phyloP scores from a whole-genome alignment of 2,113 vertebrate species.

The Mungos mungo region DNA sequence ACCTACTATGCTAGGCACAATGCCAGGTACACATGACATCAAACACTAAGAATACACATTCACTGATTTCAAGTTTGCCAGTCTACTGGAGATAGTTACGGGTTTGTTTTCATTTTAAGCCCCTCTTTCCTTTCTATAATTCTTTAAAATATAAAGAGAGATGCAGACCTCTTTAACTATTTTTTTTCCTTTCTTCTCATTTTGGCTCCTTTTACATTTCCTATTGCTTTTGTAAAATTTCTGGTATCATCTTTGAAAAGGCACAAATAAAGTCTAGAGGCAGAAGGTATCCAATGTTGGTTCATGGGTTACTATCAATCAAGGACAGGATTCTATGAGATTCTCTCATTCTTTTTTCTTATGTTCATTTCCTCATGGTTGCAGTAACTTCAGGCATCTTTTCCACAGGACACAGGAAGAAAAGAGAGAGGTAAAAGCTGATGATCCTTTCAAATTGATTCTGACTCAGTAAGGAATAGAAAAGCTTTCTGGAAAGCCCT shows the following conservation, averaged over 20 bases:
- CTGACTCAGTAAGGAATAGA: background rate
- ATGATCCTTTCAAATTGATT: background rate
- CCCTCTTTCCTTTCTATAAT: background rate
- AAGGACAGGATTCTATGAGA: background rate
- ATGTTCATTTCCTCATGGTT: background rate
- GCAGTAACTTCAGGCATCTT: background rate
- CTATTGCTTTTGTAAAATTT: background rate
- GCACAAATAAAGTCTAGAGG: background rate
- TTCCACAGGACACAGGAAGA: background rate
- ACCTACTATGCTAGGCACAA: constrained; percentile 25
- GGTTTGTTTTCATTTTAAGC: background rate
- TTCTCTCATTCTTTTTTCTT: background rate
- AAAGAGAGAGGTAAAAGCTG: background rate
- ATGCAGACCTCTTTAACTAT: background rate
- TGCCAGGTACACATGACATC: background rate
- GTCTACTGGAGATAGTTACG: background rate
- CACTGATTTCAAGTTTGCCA: background rate
- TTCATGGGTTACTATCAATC: background rate
- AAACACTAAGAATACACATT: background rate
- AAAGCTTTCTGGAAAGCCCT: background rate
- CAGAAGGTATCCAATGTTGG: no score
- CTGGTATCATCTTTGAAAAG: background rate
- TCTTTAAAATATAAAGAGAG: constrained; percentile 30
- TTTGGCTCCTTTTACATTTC: background rate
- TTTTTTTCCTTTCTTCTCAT: background rate